Conservation (phyloP, 2,888 invertebrate genomes). For the Abscondita cerata region DNA sequence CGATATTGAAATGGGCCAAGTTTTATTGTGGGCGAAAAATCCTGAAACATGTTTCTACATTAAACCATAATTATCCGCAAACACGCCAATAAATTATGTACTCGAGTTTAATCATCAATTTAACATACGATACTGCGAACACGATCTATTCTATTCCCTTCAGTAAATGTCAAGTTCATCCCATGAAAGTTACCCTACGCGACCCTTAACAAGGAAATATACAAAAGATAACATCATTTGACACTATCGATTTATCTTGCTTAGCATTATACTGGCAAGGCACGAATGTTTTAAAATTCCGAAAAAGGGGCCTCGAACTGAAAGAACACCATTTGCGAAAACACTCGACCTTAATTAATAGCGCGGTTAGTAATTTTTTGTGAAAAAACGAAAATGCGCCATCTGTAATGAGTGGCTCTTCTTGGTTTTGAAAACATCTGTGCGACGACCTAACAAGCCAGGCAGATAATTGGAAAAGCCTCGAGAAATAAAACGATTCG, state of each 20-base stretch:
- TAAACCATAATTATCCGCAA: slow-evolving; percentile 22
- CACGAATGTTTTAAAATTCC: not conserved
- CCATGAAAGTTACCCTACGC: slow-evolving; percentile 23
- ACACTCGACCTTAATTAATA: no score
- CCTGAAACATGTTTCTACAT: slow-evolving; percentile 3
- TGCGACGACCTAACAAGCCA: slow-evolving; percentile 50
- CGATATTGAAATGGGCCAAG: slow-evolving; percentile 31
- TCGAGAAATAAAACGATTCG: slow-evolving; percentile 53
- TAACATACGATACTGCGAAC: slow-evolving; percentile 23
- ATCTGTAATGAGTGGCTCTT: slow-evolving; percentile 20
- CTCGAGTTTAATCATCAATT: slow-evolving; percentile 25
- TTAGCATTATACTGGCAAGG: slow-evolving; percentile 5
- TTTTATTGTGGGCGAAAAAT: slow-evolving; percentile 25
- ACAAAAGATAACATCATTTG: slow-evolving; percentile 29
- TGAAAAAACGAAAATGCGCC: slow-evolving; percentile 35
- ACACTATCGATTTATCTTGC: slow-evolving; percentile 31
- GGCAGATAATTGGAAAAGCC: slow-evolving; percentile 56
- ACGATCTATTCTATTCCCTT: slow-evolving; percentile 26
- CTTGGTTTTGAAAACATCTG: slow-evolving; percentile 36
- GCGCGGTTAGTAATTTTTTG: no score
- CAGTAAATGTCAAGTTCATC: slow-evolving; percentile 23
- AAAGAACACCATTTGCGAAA: no score
- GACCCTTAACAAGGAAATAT: slow-evolving; percentile 26
- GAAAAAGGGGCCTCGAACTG: not conserved
- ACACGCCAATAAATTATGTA: slow-evolving; percentile 25